Base-by-base conservation (phyloP, 1,140 invertebrate species). In the Whitmania pigra region DNA sequence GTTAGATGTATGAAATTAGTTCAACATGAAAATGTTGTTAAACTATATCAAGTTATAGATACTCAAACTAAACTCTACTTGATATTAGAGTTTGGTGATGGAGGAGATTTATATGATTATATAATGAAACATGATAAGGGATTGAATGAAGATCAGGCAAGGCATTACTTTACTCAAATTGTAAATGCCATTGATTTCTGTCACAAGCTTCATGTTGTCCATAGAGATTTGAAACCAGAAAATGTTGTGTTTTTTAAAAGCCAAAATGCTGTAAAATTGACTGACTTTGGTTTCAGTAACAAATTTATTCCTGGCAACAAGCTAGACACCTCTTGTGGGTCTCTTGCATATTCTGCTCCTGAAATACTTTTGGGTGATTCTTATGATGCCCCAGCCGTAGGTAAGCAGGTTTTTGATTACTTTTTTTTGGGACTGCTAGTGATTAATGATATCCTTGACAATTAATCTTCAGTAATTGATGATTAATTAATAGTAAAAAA, bases 211-310 rank as follows among this genome's bases (percentile, higher is more conserved):
- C 90, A 93, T 79, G 91, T 94, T 20, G 90, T 93, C 27, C 92
- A 93, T 82, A 87, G 97, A 73, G 97, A 99, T 83, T 85, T 99
- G 72, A 97, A 99, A 83, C 95, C 95, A 22, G 96, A 98, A 84
- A 99, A 99, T 86, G 94, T 99, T 66, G 93, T 99, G 4, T 97
- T 99, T 83, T 98, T 98, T 82, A 92, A 97, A 84, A 95, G 94
- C 83, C 84, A 93, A 73, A 94, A 94, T 67, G 87, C 94, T 79
- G 96, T 99, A 4, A 99, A 99, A 85, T 86, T 99, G 71, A 99
- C 97, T 68, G 97, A 99, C 83, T 99, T 99, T 85, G 96, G 97
- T 53, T 99, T 99, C 83, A 96, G 93, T 81, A 86, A 88, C 78
- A 84, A 93, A 82, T 99, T 96, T 84, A 92, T 88, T 79, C 95